Percentiles rank a stretch among this genome's conserved stretches.
phyloP scores from a whole-genome alignment of 2,888 invertebrate genomes.

The Vannuccia rotundouncinata region DNA sequence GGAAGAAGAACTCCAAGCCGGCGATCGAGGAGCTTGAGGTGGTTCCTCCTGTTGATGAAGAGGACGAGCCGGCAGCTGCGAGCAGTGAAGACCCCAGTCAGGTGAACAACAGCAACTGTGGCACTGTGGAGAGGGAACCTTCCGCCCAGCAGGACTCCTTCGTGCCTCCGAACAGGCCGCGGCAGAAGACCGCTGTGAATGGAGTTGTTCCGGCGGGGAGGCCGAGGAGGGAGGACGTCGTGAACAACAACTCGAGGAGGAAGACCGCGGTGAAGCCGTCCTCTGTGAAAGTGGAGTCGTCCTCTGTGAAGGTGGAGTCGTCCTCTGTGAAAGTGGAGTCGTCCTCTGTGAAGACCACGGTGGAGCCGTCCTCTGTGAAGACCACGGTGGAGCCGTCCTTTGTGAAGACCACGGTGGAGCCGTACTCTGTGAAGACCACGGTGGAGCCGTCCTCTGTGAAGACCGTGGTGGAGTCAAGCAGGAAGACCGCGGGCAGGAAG shows the following conservation, averaged over 20 bases:
- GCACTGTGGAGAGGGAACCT: neutral
- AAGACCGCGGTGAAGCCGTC: neutral
- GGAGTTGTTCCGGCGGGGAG: too few relatives aligned
- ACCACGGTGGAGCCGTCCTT: too few relatives aligned
- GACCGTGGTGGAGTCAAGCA: neutral
- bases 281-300: neutral
- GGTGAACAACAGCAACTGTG: neutral
- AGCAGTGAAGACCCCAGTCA: neutral
- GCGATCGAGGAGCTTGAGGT: neutral
- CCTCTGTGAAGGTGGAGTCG: neutral
- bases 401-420: neutral
- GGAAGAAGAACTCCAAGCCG: neutral
- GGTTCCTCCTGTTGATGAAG: neutral
- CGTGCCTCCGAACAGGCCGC: neutral
- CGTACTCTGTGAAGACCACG: neutral
- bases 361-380: neutral
- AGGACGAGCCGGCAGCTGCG: neutral
- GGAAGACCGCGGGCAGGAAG: neutral
- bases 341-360: neutral
- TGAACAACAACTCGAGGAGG: neutral
- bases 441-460: neutral
- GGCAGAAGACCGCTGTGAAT: too few relatives aligned
- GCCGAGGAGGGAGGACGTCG: too few relatives aligned
- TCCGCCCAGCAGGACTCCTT: neutral
- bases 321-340: neutral